phyloP scores from a whole-genome alignment of 2,797 vertebrate genomes.

The Pangasius larnaudii region DNA sequence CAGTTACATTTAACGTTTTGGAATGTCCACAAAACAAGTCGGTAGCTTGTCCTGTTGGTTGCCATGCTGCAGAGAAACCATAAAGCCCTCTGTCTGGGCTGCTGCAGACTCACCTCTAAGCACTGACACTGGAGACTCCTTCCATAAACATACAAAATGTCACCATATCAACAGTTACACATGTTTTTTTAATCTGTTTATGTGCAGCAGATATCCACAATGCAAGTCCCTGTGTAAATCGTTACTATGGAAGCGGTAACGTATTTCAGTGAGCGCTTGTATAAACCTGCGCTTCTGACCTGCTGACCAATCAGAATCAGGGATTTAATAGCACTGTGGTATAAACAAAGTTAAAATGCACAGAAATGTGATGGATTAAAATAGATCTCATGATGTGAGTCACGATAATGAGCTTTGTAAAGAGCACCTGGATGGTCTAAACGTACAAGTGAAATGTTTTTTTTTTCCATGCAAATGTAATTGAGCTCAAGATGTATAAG shows the following conservation, averaged over 20 bases:
- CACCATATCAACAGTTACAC: not conserved
- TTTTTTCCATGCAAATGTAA: slow-evolving; percentile 15
- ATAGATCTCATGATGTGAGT: too few species aligned
- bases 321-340: not conserved
- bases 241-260: not conserved
- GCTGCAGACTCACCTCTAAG: not conserved
- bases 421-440: not conserved
- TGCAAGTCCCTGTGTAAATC: not conserved
- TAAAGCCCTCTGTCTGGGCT: not conserved
- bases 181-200: not conserved
- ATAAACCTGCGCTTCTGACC: not conserved
- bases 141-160: not conserved
- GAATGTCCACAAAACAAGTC: not conserved
- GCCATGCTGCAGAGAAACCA: not conserved
- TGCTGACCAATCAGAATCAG: not conserved
- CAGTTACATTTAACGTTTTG: not conserved
- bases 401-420: not conserved
- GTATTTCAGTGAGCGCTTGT: too few species aligned
- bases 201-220: not conserved
- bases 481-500: slow-evolving; percentile 1
- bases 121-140: not conserved
- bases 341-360: too few species aligned
- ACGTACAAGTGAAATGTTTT: not conserved
- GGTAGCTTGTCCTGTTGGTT: not conserved
- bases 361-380: not conserved